Evolutionary conservation across 2,113 vertebrate species (phyloP), one percentile per base, ranked within the genome.

Genomic region (Zapus hudsonius): DNA sequence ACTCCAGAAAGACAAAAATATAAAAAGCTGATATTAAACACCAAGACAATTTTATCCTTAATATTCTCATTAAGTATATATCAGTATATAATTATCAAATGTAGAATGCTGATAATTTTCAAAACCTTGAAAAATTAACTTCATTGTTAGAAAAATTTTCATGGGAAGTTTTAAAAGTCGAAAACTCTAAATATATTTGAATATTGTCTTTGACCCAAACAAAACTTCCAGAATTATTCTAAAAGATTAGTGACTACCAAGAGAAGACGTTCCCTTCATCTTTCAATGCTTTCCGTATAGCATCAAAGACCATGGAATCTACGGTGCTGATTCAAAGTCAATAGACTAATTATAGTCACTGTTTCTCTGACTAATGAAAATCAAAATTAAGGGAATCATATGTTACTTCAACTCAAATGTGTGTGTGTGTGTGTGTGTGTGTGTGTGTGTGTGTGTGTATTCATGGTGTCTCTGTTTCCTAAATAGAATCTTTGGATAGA

Each of bases 1-100:
- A 95, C 89, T 72, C n/a, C 44, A 84, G 67, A 94, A 90, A 95
- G 47, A 94, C 73, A 81, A 95, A 89, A 91, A 84, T 76, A 47
- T 95, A 36, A 61, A 95, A 92, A 84, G 64, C 79, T 40, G 44
- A 81, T 91, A 87, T 76, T 89, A 92, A 89, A 70, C 38, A 57
- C 86, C 76, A 79, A 84, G 52, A 83, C 89, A 76, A 13, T 84
- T 92, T 96, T 70, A 80, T 90, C 81, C 61, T 93, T 94, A 87
- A 89, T 80, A 86, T 57, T 57, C 22, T 91, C 93, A 29, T 91
- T 59, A 2, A 69, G 19, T 70, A 61, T 29, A 33, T 84, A 79
- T 88, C 40, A 93, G 57, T 73, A 92, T 69, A 8, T 61, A 81
- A 61, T 94, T 86, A 70, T 75, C 44, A 91, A 92, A 69, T 74